Percentiles rank a stretch among this genome's conserved stretches.
These are phyloP conservation scores for Acanthis flammea DNA, from an alignment of 2,797 vertebrate genomes.

Conservation along the genomic window DNA sequence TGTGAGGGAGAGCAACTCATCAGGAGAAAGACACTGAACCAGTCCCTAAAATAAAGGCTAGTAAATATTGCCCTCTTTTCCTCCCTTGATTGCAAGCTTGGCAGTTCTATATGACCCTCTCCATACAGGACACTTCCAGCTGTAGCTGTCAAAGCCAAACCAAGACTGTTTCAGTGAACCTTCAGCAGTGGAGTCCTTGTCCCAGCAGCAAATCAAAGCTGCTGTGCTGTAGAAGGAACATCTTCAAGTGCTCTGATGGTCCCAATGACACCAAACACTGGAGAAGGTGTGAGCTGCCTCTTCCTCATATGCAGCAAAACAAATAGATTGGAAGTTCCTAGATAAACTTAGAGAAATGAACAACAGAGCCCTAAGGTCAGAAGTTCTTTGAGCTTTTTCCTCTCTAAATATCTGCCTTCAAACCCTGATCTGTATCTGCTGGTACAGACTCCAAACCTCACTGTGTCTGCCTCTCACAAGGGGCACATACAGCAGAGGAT, in stretches of 20 bases:
- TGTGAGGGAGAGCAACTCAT: slow-evolving; percentile 29
- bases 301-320: background rate
- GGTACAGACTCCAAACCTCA: background rate
- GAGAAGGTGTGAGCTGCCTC: background rate
- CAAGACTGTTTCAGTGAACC: background rate
- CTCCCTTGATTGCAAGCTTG: background rate
- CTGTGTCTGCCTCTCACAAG: background rate
- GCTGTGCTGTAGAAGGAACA: background rate
- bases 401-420: background rate
- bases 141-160: background rate
- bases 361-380: background rate
- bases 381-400: background rate
- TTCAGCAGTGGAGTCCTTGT: background rate
- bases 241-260: background rate
- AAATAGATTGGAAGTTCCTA: background rate
- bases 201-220: background rate
- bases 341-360: background rate
- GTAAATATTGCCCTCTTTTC: background rate
- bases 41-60: slow-evolving; percentile 7
- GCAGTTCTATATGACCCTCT: background rate
- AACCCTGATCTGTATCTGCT: background rate
- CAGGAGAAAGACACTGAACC: background rate
- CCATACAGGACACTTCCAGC: background rate
- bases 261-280: rapidly evolving
- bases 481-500: background rate